Evolutionary conservation across 2,113 vertebrate genomes (phyloP), one percentile per base, ranked within the genome.

Genomic region (Alectura lathami): DNA sequence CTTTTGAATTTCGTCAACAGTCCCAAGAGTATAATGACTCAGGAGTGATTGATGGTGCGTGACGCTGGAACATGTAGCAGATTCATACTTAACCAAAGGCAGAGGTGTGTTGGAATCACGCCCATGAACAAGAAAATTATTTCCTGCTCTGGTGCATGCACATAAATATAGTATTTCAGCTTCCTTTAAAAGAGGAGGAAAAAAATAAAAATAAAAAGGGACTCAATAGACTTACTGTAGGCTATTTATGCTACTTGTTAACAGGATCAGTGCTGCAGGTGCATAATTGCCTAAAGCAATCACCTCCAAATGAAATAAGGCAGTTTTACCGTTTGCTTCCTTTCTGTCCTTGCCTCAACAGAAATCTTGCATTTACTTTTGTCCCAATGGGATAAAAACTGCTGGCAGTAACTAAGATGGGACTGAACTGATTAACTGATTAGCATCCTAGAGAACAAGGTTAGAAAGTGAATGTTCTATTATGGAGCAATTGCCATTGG

Each of bases 401-500:
- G 54, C 72, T 89, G 72, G 72, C 78, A 94, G 66, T 42, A 88
- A 43, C 38, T 86, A 88, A 42, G 6, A 62, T 27, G 32, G 79
- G 88, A 77, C 62, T n/a, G 43, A 77, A 70, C 40, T 78, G 86
- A 96, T 95, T 91, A 95, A 92, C 57, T 82, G 67, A 96, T 94
- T 92, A 95, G 83, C 75, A 95, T 85, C 75, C 72, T 56, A 54
- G 15, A 92, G 17, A 32, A 96, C 91, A 91, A 92, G 89, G 79
- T 89, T 91, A 96, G 54, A 92, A 94, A 94, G 47, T 21, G 17
- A 70, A 88, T 94, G 96, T 94, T 67, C 62, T 77, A n/a, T 93
- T 93, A 94, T 3, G 36, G 42, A 96, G 90, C 64, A 95, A 87
- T 64, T 91, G 82, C 94, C 84, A 67, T 23, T 94, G 86, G 91